phyloP scores from a whole-genome alignment of 2,888 invertebrate species.

The Noctuana brunneofusca region DNA sequence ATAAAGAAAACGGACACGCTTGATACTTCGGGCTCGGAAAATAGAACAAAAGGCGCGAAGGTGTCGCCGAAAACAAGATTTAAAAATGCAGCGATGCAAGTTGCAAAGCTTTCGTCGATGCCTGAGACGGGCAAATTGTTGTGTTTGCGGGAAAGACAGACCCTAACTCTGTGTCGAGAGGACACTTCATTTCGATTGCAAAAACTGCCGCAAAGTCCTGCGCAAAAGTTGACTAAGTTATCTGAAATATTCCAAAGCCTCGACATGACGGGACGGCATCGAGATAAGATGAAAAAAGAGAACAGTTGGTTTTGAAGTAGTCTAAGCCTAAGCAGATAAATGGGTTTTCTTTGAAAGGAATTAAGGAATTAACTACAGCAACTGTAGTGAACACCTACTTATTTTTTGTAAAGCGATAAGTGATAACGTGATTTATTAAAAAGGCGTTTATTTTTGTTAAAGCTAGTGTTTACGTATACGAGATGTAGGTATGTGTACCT shows the following conservation, averaged over 20 bases:
- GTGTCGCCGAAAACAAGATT: slow-evolving; percentile 70
- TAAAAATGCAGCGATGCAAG: slow-evolving; percentile 70
- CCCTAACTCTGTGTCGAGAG: slow-evolving; percentile 51
- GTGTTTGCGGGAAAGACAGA: slow-evolving; percentile 67
- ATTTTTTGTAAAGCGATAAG: slow-evolving; percentile 47
- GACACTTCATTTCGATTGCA: slow-evolving; percentile 58
- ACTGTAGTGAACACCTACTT: background rate
- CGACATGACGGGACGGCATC: slow-evolving; percentile 67
- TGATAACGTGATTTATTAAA: slow-evolving; percentile 52
- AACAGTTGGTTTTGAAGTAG: slow-evolving; percentile 75
- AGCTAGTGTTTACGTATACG: slow-evolving; percentile 47
- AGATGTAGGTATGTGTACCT: too few relatives aligned
- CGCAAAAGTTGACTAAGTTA: slow-evolving; percentile 64
- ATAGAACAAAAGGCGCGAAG: slow-evolving; percentile 42
- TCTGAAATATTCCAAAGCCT: slow-evolving; percentile 74
- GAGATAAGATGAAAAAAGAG: slow-evolving; percentile 72
- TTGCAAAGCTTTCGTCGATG: slow-evolving; percentile 65
- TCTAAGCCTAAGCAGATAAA: slow-evolving; percentile 47
- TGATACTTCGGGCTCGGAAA: slow-evolving; percentile 35
- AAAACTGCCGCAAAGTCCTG: slow-evolving; percentile 61
- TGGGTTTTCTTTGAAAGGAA: slow-evolving; percentile 5
- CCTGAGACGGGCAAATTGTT: slow-evolving; percentile 73
- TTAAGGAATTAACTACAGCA: slow-evolving; percentile 4
- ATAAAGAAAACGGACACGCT: slow-evolving; percentile 46
- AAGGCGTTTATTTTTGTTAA: slow-evolving; percentile 58